Evolutionary conservation across 2,888 invertebrate species (phyloP).

Genomic region (Aporophyla lueneburgensis): DNA sequence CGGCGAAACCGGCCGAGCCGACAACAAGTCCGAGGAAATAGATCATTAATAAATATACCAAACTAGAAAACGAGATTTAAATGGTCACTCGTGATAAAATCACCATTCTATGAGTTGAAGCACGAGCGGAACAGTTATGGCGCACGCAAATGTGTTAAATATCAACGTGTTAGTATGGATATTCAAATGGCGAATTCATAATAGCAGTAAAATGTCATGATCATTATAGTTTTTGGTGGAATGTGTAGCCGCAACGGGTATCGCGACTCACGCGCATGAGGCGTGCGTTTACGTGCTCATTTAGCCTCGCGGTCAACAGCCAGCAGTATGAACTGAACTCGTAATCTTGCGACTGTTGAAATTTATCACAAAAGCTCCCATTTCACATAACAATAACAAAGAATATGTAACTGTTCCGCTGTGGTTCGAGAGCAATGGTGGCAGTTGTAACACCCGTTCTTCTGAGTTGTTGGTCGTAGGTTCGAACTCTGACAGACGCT

Average conservation of each 20-base stretch:
- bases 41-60: conserved; percentile 69
- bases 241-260: conserved; percentile 49
- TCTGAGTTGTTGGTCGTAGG: no score
- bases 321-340: conserved; percentile 23
- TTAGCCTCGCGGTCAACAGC: conserved; percentile 57
- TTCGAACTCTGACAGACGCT: no score
- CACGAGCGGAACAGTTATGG: conserved; percentile 45
- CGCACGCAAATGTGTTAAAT: conserved; percentile 52
- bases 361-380: conserved; percentile 56
- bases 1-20: conserved; percentile 65
- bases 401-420: conserved; percentile 64
- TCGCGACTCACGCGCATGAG: conserved; percentile 32
- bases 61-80: conserved; percentile 63
- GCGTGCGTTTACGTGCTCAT: conserved; percentile 65
- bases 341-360: conserved; percentile 56
- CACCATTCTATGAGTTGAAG: conserved; percentile 34
- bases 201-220: conserved; percentile 56
- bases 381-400: conserved; percentile 62
- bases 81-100: conserved; percentile 61
- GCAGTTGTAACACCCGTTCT: no score
- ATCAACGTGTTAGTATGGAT: conserved; percentile 45
- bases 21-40: conserved; percentile 68
- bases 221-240: conserved; percentile 51
- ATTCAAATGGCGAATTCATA: conserved; percentile 49
- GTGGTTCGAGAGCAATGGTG: conserved; percentile 33